Base-by-base conservation (phyloP, 1,140 invertebrate genomes). In the Thaumatotibia leucotreta region DNA sequence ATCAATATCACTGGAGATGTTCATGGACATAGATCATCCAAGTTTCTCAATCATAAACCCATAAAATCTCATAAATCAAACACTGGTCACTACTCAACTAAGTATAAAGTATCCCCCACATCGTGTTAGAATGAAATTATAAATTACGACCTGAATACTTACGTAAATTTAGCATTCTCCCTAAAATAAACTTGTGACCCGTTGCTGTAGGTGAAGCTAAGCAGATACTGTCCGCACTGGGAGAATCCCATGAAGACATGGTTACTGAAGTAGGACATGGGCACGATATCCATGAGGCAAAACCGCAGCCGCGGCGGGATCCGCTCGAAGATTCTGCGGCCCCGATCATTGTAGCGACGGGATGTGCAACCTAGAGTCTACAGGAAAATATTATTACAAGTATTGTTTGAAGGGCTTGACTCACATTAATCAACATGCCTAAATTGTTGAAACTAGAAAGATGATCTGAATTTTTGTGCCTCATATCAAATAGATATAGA, bases 161-260 rank as follows among this genome's bases (percentile, higher is more conserved):
- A 91, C 91, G 82, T 90, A 70, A 86, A 91, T 68, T 85, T 91
- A 49, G 83, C 91, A 66, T 82, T 86, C 54, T 91, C 91, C 39
- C 88, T 77, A 67, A 88, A 88, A 64, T 82, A 83, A 17, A 77
- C 78, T 64, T 83, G 83, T 23, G 79, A 81, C 27, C 78, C 84
- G 61, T 66, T 82, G 65, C 79, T 86, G 64, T 83, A 91, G n/a
- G 91, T 91, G 66, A 98, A 98, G 63, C 97, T 98, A 63, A 99
- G 87, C 65, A 98, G 93, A 93, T 97, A 98, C 86, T 97, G 96
- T 6, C 97, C 97, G 91, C 97, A 98, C 77, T 97, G 95, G 23
- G 97, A 97, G 74, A 98, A 95, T 6, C 98, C 98, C 94, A 99
- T 96, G 83, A 98, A 97, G 35, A 98, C 94, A 91, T 98, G 96